Base-by-base conservation (phyloP, 2,888 invertebrate genomes). In the Lymantria monacha region DNA sequence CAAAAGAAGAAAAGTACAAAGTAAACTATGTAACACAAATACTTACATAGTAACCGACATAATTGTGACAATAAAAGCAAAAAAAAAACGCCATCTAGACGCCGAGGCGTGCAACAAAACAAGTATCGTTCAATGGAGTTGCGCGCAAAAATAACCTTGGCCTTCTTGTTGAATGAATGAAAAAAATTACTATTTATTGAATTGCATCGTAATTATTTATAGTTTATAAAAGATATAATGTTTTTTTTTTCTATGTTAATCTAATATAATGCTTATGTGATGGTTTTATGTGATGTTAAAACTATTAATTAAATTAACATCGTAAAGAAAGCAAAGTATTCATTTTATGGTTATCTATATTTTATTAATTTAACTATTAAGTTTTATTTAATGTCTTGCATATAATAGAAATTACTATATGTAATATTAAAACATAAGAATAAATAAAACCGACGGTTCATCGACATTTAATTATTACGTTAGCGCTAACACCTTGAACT, bases 31-130 rank as follows among this genome's bases (percentile, higher is more conserved):
- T n/a, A 53, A 41, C 13, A 50, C 22, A 5, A 30, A 46, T 54
- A 54, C 37, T 48, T 43, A 46, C 58, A 46, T 42, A 53, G 59
- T 61, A 46, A 58, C 59, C 57, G 48, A 56, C 37, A 52, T 56
- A n/a, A 8, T 9, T 9, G 41, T 37, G 47, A 42, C 49, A 70
- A 70, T 64, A 67, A 69, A 59, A 70, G 50, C 12, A 72, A 73
- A 59, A 61, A 65, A 55, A 59, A 51, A 61, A 65, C 83, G 83
- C 84, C 83, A 85, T 83, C 84, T 85, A 49, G 55, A 44, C 12
- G 52, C 10, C 15, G 42, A 42, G 13, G 2, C 13, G n/a, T 43
- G 63, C 51, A 83, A 77, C 63, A 79, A 80, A 79, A 80, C 67
- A 48, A 73, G 22, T 50, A 30, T 30, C n/a, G 48, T 51, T 41